Conservation (phyloP, 2,888 invertebrate species). For the Eustalomyia histrio region DNA sequence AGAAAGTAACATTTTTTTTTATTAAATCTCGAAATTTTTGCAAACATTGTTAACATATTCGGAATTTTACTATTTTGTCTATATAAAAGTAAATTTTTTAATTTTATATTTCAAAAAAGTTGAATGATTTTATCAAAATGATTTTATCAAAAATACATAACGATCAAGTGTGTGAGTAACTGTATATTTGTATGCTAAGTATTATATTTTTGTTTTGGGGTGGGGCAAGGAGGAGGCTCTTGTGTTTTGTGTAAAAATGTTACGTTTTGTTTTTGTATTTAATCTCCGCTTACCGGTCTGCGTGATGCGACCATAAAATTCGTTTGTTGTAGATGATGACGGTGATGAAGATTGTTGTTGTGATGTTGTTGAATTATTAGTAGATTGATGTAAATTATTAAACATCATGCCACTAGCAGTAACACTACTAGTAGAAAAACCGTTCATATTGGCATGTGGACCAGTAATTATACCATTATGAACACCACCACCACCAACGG, state of each 20-base stretch:
- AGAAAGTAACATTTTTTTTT: too few relatives aligned
- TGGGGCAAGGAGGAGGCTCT: background rate
- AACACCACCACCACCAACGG: slow-evolving; percentile 13
- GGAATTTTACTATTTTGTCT: too few relatives aligned
- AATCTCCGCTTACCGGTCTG: slow-evolving; percentile 79
- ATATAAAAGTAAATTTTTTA: too few relatives aligned
- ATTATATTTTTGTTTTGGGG: too few relatives aligned
- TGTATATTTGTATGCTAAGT: too few relatives aligned
- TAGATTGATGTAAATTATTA: slow-evolving; percentile 72
- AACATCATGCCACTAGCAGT: slow-evolving; percentile 72
- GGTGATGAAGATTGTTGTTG: slow-evolving; percentile 58
- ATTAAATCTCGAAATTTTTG: too few relatives aligned
- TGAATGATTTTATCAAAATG: too few relatives aligned
- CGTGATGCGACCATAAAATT: slow-evolving; percentile 79
- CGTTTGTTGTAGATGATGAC: slow-evolving; percentile 71
- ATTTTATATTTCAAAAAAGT: too few relatives aligned
- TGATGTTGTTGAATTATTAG: slow-evolving; percentile 71
- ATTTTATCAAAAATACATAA: too few relatives aligned
- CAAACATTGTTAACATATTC: too few relatives aligned
- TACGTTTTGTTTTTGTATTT: slow-evolving; percentile 34
- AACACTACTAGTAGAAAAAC: slow-evolving; percentile 37
- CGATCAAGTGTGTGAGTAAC: too few relatives aligned
- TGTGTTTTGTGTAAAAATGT: slow-evolving; percentile 24
- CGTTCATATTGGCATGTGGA: slow-evolving; percentile 54
- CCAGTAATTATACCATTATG: slow-evolving; percentile 25